phyloP scores from a whole-genome alignment of 2,797 vertebrate species.

The Parambassis ranga region DNA sequence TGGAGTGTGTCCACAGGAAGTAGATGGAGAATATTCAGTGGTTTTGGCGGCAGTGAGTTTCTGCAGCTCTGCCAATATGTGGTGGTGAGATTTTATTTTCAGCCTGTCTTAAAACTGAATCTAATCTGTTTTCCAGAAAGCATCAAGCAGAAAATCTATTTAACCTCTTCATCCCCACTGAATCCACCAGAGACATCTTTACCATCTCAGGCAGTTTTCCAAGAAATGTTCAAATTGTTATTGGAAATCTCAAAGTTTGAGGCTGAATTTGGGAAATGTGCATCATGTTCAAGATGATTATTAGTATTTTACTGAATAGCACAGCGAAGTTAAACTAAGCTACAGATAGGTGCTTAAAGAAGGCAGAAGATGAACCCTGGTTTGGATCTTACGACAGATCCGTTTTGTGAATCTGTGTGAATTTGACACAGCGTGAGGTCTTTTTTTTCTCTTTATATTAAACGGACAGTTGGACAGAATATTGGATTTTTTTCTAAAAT shows the following conservation, averaged over 20 bases:
- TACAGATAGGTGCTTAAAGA: too few relatives aligned
- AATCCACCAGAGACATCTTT: not conserved
- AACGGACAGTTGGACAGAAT: too few relatives aligned
- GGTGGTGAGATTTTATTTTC: not conserved
- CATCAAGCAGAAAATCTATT: not conserved
- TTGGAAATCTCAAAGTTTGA: not conserved
- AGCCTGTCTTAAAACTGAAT: not conserved
- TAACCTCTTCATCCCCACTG: not conserved
- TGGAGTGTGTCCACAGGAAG: conserved; percentile 17
- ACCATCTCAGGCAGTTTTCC: not conserved
- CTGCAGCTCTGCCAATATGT: not conserved
- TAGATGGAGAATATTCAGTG: conserved; percentile 12
- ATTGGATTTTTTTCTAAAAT: too few relatives aligned
- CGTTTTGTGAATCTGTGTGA: too few relatives aligned
- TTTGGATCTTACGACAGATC: too few relatives aligned
- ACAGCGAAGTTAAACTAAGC: too few relatives aligned
- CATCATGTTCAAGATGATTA: too few relatives aligned
- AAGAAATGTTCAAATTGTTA: not conserved
- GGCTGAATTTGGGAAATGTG: not conserved
- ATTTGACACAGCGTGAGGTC: too few relatives aligned
- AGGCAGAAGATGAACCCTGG: too few relatives aligned
- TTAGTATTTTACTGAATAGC: too few relatives aligned
- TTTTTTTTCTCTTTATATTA: too few relatives aligned
- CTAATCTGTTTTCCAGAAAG: conserved; percentile 11
- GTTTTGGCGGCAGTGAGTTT: not conserved